These are phyloP conservation scores for Abramis brama DNA, from an alignment of 2,113 vertebrate species.

Conservation along the genomic window DNA sequence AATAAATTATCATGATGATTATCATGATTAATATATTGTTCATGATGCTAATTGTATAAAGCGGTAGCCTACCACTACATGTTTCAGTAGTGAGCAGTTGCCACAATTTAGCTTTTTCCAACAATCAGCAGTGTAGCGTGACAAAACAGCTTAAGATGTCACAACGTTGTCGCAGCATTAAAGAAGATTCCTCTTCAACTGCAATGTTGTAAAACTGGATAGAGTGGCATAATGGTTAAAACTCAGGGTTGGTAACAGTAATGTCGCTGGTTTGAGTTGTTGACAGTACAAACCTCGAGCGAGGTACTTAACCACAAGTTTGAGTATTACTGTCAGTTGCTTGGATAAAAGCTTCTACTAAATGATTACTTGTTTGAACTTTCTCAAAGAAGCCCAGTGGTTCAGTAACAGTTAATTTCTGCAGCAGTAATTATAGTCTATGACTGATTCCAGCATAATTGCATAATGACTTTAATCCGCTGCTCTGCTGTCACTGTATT, in stretches of 20 bases:
- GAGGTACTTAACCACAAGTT: neutral
- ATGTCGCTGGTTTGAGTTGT: neutral
- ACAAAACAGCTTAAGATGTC: neutral
- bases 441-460: conserved; percentile 21
- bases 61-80: neutral
- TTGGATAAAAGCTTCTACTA: conserved; percentile 7
- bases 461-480: conserved; percentile 20
- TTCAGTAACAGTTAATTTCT: neutral
- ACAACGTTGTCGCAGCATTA: neutral
- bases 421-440: neutral
- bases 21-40: no score
- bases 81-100: neutral
- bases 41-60: neutral
- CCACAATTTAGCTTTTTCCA: neutral
- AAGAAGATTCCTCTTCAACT: neutral
- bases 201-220: neutral
- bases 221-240: neutral
- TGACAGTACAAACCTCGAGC: neutral
- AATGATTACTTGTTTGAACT: neutral
- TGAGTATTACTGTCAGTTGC: neutral
- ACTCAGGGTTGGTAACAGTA: neutral
- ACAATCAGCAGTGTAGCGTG: neutral
- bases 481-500: neutral
- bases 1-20: neutral
- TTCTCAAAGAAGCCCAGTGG: neutral